Conservation (phyloP, 2,888 invertebrate species). For the Tetranychus truncatus region DNA sequence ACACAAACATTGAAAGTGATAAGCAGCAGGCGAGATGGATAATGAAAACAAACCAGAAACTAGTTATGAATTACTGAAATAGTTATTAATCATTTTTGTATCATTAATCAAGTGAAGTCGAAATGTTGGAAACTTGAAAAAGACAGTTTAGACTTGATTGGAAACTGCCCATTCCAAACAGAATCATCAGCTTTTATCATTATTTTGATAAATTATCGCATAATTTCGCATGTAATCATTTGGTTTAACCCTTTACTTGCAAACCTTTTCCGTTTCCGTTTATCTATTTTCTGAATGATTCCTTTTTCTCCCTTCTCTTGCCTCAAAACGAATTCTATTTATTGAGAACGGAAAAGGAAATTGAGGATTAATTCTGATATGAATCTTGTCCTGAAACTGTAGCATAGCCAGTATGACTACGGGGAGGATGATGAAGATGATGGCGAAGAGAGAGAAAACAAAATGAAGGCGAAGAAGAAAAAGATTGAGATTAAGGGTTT, state of each 20-base stretch:
- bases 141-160: too few relatives aligned
- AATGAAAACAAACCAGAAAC: too few relatives aligned
- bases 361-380: not conserved
- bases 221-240: not conserved
- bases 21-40: too few relatives aligned
- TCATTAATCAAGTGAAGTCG: too few relatives aligned
- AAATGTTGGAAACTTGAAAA: too few relatives aligned
- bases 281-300: not conserved
- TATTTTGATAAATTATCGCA: too few relatives aligned
- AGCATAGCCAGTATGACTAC: not conserved
- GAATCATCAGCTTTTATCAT: too few relatives aligned
- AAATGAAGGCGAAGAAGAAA: not conserved
- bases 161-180: too few relatives aligned
- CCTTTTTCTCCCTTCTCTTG: not conserved
- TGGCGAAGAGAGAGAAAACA: not conserved
- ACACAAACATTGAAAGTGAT: too few relatives aligned
- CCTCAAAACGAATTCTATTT: not conserved
- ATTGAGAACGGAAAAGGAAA: not conserved
- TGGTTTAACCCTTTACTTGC: not conserved
- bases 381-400: not conserved
- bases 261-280: constrained; percentile 1
- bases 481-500: not conserved
- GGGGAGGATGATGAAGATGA: not conserved
- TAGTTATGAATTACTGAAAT: too few relatives aligned
- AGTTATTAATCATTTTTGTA: too few relatives aligned